Base-by-base conservation (phyloP, 1,140 invertebrate species). In the Drosophila setifemur region DNA sequence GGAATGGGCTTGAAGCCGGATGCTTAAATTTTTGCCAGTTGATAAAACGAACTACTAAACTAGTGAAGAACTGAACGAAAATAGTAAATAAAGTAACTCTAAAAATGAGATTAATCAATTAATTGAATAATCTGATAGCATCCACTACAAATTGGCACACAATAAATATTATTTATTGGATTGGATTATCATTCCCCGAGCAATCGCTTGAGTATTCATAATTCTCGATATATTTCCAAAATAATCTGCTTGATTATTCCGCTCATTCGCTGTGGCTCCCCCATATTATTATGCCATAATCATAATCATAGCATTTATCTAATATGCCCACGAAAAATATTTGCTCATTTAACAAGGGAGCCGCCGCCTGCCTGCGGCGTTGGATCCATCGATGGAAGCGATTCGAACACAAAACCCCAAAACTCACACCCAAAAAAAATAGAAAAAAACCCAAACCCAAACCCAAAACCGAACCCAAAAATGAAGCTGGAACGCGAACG, bases 291-390 rank as follows among this genome's bases (percentile, higher is more conserved):
- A 47, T 70, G 43, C 43, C 26, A 57, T 57, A 49, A 71, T 42
- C 54, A 72, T 72, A 72, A 72, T 61, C 50, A 69, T 57, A 31
- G 69, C 68, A 54, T 69, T 69, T 69, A 69, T 71, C 67, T 71
- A 52, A 71, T 71, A 60, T 45, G 55, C 43, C 45, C 53, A 48
- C 29, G 39, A 64, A 72, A n/a, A 73, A 72, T 73, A 72, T 73
- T 73, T 73, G 68, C 48, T 40, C 68, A 63, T 66, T 73, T 73
- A 73, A 73, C 49, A 73, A 71, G 52, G 53, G 44, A 23, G 25
- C 28, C n/a, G 18, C n/a, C 12, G 52, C n/a, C n/a, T n/a, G 57
- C 58, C 43, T 25, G 40, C 6, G 42, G 37, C 50, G 35, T 48
- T n/a, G 21, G 2, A 23, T 2, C 48, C 44, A 49, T 61, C 53